These are phyloP conservation scores for Lasius fuliginosus DNA, from an alignment of 2,888 invertebrate species.

Conservation along the genomic window DNA sequence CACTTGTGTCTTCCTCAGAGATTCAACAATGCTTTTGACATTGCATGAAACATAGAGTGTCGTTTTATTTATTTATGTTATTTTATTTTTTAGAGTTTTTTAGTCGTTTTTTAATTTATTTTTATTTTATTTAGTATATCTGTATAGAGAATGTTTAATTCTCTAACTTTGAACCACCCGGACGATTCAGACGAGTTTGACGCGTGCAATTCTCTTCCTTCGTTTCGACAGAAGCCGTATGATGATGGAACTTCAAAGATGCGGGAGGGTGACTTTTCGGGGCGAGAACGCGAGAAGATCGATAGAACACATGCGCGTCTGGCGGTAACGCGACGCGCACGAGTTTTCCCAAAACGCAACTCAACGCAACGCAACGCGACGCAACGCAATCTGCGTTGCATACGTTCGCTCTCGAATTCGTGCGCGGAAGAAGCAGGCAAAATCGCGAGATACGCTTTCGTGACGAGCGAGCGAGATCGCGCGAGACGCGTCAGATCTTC, in stretches of 20 bases:
- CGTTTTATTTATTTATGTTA: too few relatives aligned
- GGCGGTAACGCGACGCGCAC: conserved; percentile 55
- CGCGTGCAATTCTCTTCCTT: conserved; percentile 14
- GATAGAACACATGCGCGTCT: conserved; percentile 84
- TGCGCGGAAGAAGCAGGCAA: neutral
- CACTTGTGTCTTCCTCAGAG: neutral
- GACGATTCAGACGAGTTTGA: neutral
- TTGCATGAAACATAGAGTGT: neutral
- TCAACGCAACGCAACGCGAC: conserved; percentile 48
- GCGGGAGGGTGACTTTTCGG: conserved; percentile 67
- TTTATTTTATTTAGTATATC: neutral
- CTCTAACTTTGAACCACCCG: neutral
- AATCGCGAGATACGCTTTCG: neutral
- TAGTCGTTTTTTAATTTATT: neutral
- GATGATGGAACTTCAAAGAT: conserved; percentile 63
- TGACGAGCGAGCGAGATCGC: neutral
- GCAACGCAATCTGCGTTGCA: conserved; percentile 43
- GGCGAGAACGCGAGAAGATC: conserved; percentile 72
- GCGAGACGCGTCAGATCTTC: neutral
- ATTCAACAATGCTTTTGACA: neutral
- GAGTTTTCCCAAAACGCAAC: conserved; percentile 66
- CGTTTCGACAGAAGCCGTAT: conserved; percentile 56
- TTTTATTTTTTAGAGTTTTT: neutral
- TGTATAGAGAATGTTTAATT: neutral
- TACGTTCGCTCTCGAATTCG: conserved; percentile 32